Conservation (phyloP, 2,888 invertebrate species). For the Phaedon cochleariae region DNA sequence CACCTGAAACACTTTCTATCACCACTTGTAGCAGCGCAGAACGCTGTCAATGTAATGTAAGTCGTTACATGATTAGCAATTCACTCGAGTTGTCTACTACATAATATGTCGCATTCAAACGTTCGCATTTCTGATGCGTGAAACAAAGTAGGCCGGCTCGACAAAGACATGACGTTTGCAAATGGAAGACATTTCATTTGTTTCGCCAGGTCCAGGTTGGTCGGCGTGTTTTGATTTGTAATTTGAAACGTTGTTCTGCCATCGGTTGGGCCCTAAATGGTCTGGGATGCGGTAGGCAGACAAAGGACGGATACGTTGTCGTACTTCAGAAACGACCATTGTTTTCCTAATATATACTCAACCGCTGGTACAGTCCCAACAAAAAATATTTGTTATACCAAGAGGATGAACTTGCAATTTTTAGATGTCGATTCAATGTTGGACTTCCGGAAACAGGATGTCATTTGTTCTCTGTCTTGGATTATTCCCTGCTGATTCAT, state of each 20-base stretch:
- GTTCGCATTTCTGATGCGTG: not conserved
- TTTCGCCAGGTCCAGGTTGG: not conserved
- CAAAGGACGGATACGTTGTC: not conserved
- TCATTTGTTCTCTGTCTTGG: too few species aligned
- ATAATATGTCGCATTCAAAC: not conserved
- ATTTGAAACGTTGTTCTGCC: not conserved
- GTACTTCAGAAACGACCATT: not conserved
- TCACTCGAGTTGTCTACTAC: not conserved
- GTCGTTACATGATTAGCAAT: not conserved
- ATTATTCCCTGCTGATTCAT: too few species aligned
- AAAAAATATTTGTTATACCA: not conserved
- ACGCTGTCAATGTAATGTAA: not conserved
- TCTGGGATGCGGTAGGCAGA: not conserved
- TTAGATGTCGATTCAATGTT: too few species aligned
- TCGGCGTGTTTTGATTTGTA: not conserved
- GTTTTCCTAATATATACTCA: conserved; percentile 6
- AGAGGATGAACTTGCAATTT: too few species aligned
- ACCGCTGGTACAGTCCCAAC: not conserved
- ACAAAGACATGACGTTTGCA: not conserved
- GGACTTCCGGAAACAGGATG: too few species aligned
- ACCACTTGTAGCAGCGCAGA: not conserved
- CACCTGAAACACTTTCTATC: not conserved
- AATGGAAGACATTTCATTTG: conserved; percentile 5
- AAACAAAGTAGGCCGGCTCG: not conserved
- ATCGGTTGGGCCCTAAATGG: conserved; percentile 10